Base-by-base conservation (phyloP, 2,113 vertebrate species). In the Calyptommatus sinebrachiatus region DNA sequence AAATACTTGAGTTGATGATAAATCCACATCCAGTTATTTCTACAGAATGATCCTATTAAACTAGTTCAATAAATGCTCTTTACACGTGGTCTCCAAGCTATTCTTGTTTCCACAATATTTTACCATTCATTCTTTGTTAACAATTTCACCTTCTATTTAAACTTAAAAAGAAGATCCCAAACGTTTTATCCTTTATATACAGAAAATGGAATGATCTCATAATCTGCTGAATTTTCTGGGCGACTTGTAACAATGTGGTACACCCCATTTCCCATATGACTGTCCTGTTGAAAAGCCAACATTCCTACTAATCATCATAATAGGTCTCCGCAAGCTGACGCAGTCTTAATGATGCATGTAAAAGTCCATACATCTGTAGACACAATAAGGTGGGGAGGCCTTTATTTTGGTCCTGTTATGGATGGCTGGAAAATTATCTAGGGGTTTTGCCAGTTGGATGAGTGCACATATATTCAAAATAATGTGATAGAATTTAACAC, bases 251-350 rank as follows among this genome's bases (percentile, higher is more conserved):
- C 90, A 84, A 86, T 84, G 78, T 79, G 81, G 50, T 88, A 90
- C 85, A 71, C 84, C 63, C 86, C 84, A 73, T 90, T 80, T 75
- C 80, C 78, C 74, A 84, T 87, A 84, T 86, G 85, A 78, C 87
- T 88, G 88, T 87, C 86, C 85, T 81, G 83, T 75, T 84, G 78
- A 88, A 90, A 91, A 88, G 84, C 86, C 84, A 89, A 87, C 78
- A 87, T 79, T 73, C 83, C 89, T 83, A 84, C 80, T 69, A 87
- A 80, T 86, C 82, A 88, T 73, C 46, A 62, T 28, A 88, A 84
- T 53, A 46, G 80, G 84, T 85, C 88, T 67, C 75, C 82, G 80
- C 76, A 76, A 78, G 82, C 85, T 89, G 0, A 0, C 65, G 18
- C 79, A 88, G 71, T 82, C 75, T 81, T 86, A 89, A 86, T 8